A percentile compares a stretch with the other conserved stretches of the same genome.
Conservation (phyloP, 2,797 vertebrate species). For the Pseudopleuronectes americanus region DNA sequence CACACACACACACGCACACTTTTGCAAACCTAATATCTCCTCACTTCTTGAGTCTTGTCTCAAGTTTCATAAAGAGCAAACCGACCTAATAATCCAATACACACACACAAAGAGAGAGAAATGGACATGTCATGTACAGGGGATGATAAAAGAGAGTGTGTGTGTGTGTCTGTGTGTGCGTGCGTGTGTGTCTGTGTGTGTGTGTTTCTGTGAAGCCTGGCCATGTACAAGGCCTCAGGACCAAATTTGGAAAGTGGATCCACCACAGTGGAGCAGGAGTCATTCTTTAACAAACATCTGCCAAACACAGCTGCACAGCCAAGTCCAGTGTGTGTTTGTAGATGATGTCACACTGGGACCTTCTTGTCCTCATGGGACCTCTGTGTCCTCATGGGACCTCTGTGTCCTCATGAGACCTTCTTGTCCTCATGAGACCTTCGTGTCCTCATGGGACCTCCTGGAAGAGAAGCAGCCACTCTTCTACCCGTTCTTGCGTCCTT, state of each 20-base stretch:
- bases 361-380: background rate
- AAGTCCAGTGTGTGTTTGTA: conserved; percentile 26
- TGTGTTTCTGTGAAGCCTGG: background rate
- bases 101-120: conserved; percentile 6
- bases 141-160: conserved; percentile 12
- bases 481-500: background rate
- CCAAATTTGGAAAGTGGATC: conserved; percentile 63
- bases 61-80: conserved; percentile 59
- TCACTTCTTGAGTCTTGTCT: conserved; percentile 37
- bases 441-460: conserved; percentile 41
- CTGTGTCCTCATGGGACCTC: background rate
- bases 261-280: conserved; percentile 25
- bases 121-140: background rate
- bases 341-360: conserved; percentile 22
- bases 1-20: conserved; percentile 10
- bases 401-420: too few species aligned
- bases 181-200: conserved; percentile 9
- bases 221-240: background rate
- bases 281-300: conserved; percentile 23
- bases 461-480: conserved; percentile 12
- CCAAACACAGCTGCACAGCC: conserved; percentile 36
- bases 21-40: conserved; percentile 56
- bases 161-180: background rate
- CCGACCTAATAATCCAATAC: conserved; percentile 26
- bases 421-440: conserved; percentile 2